Base-by-base conservation (phyloP, 37 sponge, comb jelly and placozoan genomes). In the Geodia barretti region DNA sequence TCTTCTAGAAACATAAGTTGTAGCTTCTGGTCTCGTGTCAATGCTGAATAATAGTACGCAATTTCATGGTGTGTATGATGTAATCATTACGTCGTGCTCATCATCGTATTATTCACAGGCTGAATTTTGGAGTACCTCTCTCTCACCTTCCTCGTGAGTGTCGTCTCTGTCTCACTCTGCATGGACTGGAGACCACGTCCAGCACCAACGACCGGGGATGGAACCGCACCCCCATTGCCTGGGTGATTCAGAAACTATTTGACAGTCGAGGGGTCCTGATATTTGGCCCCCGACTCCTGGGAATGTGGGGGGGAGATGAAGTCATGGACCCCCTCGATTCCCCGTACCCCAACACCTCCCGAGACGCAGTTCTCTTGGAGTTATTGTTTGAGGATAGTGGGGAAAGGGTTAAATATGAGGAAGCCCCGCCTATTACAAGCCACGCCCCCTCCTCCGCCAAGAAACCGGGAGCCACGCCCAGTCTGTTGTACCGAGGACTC, bases 251-350 rank as follows among this genome's bases (percentile, higher is more conserved):
- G 4, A 33, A 70, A 36, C 80, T 89, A 33, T 89, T 89, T 37
- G 28, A 26, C 30, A 11, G 25, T 41, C 54, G 65, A 14, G 80
- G 84, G 90, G 39, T 35, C 3, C 78, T 88, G 74, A 37, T 77
- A 41, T 25, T 24, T 19, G 88, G 88, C 5, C 17, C 73, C 32
- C 41, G 72, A 62, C 20, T 88, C 58, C n/a, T 88, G 30, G 79
- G 78, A n/a, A 29, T 88, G 83, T 88, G 88, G 88, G 20, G 32
- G 54, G 88, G 72, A 1, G 88, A 82, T 33, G 77, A 63, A 0
- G 74, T 79, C 41, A n/a, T n/a, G n/a, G 88, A 82, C n/a, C 88
- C 88, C 7, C 42, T 78, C 54, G 83, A 83, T 64, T 77, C 83
- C 21, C 41, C 72, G 0, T 72, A 60, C 71, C 26, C 63, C 35